Evolutionary conservation across 2,113 vertebrate genomes (phyloP).

Genomic region (Dipodomys ordii): DNA sequence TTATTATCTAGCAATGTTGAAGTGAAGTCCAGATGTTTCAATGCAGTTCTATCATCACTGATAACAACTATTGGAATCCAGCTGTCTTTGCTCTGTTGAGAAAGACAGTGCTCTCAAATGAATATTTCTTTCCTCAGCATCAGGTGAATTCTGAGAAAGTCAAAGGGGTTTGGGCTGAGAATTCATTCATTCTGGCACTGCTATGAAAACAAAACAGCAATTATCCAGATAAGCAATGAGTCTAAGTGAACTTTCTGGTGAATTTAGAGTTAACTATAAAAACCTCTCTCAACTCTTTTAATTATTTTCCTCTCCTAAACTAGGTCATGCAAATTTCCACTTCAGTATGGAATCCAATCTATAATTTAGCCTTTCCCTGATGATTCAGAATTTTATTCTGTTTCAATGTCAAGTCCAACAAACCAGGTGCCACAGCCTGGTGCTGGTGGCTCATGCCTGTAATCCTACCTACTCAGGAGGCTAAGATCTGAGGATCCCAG

Average conservation of each 20-base stretch:
- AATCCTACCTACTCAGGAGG: too few species aligned
- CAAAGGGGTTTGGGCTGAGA: neutral
- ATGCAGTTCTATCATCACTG: neutral
- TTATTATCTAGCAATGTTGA: neutral
- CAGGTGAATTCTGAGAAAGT: neutral
- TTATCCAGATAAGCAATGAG: neutral
- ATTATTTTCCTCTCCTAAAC: neutral
- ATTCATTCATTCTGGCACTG: neutral
- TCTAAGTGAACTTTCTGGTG: slow-evolving; percentile 32
- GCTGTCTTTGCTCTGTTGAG: neutral
- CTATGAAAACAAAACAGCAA: slow-evolving; percentile 1
- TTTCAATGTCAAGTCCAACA: neutral
- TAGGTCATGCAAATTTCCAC: neutral
- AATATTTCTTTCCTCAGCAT: too few species aligned
- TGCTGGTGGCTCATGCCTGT: too few species aligned
- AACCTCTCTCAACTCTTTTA: slow-evolving; percentile 24
- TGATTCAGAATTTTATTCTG: neutral
- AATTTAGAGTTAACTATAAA: slow-evolving; percentile 64
- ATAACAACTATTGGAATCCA: neutral
- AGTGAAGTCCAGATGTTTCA: neutral
- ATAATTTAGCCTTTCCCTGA: neutral
- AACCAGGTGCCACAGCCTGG: accelerated
- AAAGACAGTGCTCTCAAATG: neutral
- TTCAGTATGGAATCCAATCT: neutral
- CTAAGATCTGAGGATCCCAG: too few species aligned